Conservation (phyloP, 2,113 vertebrate genomes). For the Caranx melampygus region DNA sequence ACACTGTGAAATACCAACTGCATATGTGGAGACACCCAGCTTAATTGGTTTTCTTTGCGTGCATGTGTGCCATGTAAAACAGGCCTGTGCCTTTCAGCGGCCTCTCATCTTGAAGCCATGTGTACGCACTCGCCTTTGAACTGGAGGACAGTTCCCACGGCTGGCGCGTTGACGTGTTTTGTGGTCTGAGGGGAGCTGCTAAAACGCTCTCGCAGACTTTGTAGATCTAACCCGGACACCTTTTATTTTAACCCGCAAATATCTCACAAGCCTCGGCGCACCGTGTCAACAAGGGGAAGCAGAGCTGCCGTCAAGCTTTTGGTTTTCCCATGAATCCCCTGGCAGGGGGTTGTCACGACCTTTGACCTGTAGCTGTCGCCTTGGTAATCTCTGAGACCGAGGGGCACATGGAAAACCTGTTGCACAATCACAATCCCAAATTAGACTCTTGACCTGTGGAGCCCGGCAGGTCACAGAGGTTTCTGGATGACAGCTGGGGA, state of each 20-base stretch:
- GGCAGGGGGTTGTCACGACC: slow-evolving; percentile 67
- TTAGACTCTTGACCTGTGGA: slow-evolving; percentile 75
- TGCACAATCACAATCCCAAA: slow-evolving; percentile 73
- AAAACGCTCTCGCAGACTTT: slow-evolving; percentile 60
- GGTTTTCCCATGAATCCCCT: slow-evolving; percentile 77
- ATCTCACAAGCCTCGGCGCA: slow-evolving; percentile 47
- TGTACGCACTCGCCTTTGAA: slow-evolving; percentile 64
- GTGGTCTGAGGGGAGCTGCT: slow-evolving; percentile 66
- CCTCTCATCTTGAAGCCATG: slow-evolving; percentile 71
- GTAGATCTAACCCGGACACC: slow-evolving; percentile 60
- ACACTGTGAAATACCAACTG: slow-evolving; percentile 42
- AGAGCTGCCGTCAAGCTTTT: slow-evolving; percentile 51
- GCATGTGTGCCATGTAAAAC: slow-evolving; percentile 54
- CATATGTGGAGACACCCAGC: slow-evolving; percentile 26
- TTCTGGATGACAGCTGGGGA: slow-evolving; percentile 56
- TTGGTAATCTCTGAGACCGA: slow-evolving; percentile 61
- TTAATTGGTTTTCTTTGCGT: slow-evolving; percentile 53
- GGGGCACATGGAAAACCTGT: slow-evolving; percentile 71
- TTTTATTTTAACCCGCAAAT: slow-evolving; percentile 50
- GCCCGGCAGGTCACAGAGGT: slow-evolving; percentile 52
- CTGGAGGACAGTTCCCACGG: slow-evolving; percentile 57
- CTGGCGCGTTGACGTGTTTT: slow-evolving; percentile 70
- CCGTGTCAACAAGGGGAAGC: slow-evolving; percentile 59
- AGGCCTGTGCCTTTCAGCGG: slow-evolving; percentile 26
- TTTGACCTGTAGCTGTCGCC: slow-evolving; percentile 60